Percentiles rank a stretch among this genome's conserved stretches.
Evolutionary conservation across 1,140 invertebrate species (phyloP).

Genomic region (Drosophila athabasca): DNA sequence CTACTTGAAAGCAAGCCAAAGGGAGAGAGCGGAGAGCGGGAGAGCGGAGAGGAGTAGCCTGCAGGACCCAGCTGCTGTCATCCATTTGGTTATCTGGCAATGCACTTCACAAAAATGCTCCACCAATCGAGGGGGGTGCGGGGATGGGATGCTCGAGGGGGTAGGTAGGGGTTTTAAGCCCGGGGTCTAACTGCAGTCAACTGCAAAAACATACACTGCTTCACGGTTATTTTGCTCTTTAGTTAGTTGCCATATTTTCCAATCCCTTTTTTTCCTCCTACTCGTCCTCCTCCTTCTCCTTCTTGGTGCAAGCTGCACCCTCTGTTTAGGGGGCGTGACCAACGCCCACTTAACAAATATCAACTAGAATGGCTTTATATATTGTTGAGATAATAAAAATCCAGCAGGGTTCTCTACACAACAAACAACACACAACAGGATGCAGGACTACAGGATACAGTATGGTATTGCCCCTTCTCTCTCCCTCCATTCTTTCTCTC

Average conservation of each 20-base stretch:
- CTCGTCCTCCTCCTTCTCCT: background rate
- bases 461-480: too few species aligned
- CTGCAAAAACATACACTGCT: conserved; percentile 55
- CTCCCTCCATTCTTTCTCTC: background rate
- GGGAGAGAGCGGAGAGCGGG: too few species aligned
- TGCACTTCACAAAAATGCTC: conserved; percentile 52
- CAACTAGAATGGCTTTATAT: conserved; percentile 66
- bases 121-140: conserved; percentile 11
- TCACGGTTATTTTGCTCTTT: conserved; percentile 74
- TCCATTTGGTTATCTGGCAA: conserved; percentile 67
- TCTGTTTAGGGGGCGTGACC: conserved; percentile 9
- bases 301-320: conserved; percentile 1
- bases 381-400: conserved; percentile 69
- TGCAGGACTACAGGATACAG: too few species aligned
- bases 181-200: conserved; percentile 60
- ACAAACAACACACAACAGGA: conserved; percentile 6
- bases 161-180: background rate
- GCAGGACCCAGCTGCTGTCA: conserved; percentile 17
- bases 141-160: background rate
- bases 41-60: conserved; percentile 1
- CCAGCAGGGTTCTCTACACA: conserved; percentile 26
- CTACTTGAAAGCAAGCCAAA: too few species aligned
- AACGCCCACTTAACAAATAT: conserved; percentile 70
- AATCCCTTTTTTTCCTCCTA: background rate
- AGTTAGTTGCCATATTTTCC: conserved; percentile 58